phyloP scores from a whole-genome alignment of 2,113 vertebrate species.

The Centropus bengalensis region DNA sequence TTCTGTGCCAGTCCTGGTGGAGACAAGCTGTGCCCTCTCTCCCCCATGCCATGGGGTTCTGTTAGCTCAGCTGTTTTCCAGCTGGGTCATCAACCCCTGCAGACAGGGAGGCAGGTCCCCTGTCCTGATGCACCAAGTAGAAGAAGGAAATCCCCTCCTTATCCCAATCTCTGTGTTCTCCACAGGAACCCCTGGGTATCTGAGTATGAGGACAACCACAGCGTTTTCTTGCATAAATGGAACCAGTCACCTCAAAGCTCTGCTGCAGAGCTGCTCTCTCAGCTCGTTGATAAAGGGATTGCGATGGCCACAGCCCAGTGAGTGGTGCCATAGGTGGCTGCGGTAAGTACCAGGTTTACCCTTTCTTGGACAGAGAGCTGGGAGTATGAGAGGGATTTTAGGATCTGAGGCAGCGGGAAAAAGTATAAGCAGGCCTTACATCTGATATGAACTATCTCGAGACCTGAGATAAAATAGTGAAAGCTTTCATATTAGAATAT shows the following conservation, averaged over 20 bases:
- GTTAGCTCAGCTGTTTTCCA: fast-evolving
- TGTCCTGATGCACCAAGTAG: neutral
- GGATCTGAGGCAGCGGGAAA: neutral
- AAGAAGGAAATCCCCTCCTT: neutral
- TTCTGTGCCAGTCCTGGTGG: neutral
- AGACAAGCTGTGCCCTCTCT: neutral
- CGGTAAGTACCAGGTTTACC: neutral
- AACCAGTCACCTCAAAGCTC: neutral
- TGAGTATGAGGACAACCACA: constrained; percentile 52
- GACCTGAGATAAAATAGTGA: neutral
- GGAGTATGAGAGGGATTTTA: neutral
- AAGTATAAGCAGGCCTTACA: fast-evolving
- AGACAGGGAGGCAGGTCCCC: neutral
- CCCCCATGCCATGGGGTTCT: neutral
- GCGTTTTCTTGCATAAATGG: neutral
- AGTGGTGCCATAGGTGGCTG: neutral
- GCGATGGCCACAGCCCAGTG: neutral
- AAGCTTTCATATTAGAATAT: neutral
- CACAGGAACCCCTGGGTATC: constrained; percentile 38
- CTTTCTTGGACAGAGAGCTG: neutral
- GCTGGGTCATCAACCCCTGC: fast-evolving
- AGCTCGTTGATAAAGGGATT: neutral
- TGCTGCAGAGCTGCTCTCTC: neutral
- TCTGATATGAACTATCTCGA: fast-evolving
- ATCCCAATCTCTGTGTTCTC: neutral